Conservation (phyloP, 2,888 invertebrate species). For the Deroplatys truncata region DNA sequence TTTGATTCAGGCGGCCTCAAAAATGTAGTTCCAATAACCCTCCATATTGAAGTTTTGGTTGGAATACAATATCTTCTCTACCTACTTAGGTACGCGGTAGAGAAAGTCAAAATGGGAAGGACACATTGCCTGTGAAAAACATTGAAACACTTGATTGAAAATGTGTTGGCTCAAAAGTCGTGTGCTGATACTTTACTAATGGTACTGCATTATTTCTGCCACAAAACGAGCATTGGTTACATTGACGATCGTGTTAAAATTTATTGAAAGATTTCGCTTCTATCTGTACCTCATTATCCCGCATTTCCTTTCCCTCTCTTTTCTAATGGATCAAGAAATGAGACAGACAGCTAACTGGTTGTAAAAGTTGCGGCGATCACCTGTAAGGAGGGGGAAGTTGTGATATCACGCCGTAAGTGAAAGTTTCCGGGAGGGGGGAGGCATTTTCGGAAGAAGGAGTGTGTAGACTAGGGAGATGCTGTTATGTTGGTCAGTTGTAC, state of each 20-base stretch:
- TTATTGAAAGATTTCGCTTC: neutral
- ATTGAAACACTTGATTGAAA: too few species aligned
- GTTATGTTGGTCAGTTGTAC: neutral
- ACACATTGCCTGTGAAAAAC: too few species aligned
- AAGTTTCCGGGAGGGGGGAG: slow-evolving; percentile 11
- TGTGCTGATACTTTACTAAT: too few species aligned
- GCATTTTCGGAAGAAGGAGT: neutral
- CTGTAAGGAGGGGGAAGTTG: neutral
- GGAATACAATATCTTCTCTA: too few species aligned
- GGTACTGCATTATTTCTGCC: too few species aligned
- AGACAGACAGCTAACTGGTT: neutral
- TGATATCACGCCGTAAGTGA: neutral
- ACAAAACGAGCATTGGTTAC: too few species aligned
- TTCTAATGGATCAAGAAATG: neutral
- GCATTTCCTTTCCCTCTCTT: neutral
- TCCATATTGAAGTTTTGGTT: too few species aligned
- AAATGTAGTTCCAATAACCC: too few species aligned
- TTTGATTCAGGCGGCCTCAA: too few species aligned
- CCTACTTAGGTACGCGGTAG: too few species aligned
- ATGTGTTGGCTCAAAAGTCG: too few species aligned
- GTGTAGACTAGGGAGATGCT: neutral
- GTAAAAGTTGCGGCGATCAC: neutral
- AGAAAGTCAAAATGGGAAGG: too few species aligned
- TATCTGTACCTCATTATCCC: neutral
- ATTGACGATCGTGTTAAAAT: neutral